phyloP scores from a whole-genome alignment of 1,140 invertebrate genomes.

The Drosophila sp. region DNA sequence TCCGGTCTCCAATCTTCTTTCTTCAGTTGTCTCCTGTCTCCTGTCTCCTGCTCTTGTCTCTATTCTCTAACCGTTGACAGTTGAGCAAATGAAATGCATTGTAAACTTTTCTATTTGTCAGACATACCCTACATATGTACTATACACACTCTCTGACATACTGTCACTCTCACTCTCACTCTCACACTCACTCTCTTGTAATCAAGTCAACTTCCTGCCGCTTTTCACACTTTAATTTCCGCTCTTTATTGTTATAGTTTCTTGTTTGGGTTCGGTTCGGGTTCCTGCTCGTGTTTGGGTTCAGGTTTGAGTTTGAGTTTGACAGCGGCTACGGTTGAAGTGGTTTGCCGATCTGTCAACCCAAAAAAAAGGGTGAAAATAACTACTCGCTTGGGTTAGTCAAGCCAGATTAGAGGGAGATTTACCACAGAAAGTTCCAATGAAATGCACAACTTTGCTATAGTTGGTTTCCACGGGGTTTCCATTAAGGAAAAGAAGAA shows the following conservation, averaged over 20 bases:
- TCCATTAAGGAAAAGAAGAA: neutral
- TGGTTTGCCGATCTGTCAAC: slow-evolving; percentile 49
- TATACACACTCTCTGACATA: slow-evolving; percentile 16
- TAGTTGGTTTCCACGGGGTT: neutral
- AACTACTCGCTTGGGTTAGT: slow-evolving; percentile 22
- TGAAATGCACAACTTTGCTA: slow-evolving; percentile 29
- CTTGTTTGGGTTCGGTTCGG: slow-evolving; percentile 31
- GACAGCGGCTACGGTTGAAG: slow-evolving; percentile 55
- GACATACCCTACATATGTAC: slow-evolving; percentile 37
- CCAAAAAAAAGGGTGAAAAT: slow-evolving; percentile 40
- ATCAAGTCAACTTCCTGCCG: slow-evolving; percentile 80
- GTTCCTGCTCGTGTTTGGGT: slow-evolving; percentile 20
- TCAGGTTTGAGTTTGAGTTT: slow-evolving; percentile 43
- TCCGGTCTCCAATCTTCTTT: neutral
- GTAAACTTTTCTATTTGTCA: slow-evolving; percentile 77
- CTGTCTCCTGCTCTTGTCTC: neutral
- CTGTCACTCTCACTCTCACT: slow-evolving; percentile 22
- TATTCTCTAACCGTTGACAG: slow-evolving; percentile 45
- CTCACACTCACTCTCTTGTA: slow-evolving; percentile 51
- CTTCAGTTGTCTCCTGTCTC: neutral
- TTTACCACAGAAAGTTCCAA: slow-evolving; percentile 21
- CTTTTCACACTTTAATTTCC: slow-evolving; percentile 81
- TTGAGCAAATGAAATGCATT: slow-evolving; percentile 75
- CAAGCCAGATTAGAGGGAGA: slow-evolving; percentile 11
- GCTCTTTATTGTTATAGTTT: slow-evolving; percentile 80